Base-by-base conservation (phyloP, 2,113 vertebrate species). In the Channa argus region DNA sequence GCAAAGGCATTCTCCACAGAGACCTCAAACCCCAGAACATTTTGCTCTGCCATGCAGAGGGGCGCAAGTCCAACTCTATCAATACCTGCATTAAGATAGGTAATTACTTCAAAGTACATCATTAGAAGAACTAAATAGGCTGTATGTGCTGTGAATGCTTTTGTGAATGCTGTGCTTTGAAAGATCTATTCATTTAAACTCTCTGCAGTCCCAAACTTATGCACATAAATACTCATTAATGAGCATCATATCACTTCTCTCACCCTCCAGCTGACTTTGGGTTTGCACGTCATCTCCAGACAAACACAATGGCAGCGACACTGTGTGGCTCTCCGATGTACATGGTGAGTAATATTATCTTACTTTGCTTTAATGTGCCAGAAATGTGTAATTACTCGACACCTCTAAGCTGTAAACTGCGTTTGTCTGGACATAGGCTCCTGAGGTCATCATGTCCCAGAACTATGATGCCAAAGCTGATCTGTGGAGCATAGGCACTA, bases 21-120 rank as follows among this genome's bases (percentile, higher is more conserved):
- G 97, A 99, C 92, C 92, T 99, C 74, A 99, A 99, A 75, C 98
- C 98, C 0, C 98, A 99, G 93, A 99, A 99, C 73, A 98, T 99
- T 65, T 93, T 99, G 62, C 94, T 99, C 24, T 96, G 96, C 53
- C 96, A 95, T 3, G 73, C 92, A 0, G 95, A 94, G 3, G 95
- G 96, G 2, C 95, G 96, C 78, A 95, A 94, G 7, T 92, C 95
- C 65, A 97, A 94, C 71, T 95, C 96, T 77, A 94, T 90, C 83
- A 97, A 94, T 69, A 97, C 96, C 84, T 95, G 95, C 14, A 95
- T 99, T 52, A 99, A 99, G 92, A 96, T 99, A 0, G 97, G 98
- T 92, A 87, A 86, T 4, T 1, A 14, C 39, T 13, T 67, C 11
- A 2, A 6, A 7, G 34, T 9, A 38, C 33, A 47, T 36, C 15